A percentile compares a stretch with the other conserved stretches of the same genome.
Conservation (phyloP, 2,797 vertebrate species). For the Leucoraja ocellata region DNA sequence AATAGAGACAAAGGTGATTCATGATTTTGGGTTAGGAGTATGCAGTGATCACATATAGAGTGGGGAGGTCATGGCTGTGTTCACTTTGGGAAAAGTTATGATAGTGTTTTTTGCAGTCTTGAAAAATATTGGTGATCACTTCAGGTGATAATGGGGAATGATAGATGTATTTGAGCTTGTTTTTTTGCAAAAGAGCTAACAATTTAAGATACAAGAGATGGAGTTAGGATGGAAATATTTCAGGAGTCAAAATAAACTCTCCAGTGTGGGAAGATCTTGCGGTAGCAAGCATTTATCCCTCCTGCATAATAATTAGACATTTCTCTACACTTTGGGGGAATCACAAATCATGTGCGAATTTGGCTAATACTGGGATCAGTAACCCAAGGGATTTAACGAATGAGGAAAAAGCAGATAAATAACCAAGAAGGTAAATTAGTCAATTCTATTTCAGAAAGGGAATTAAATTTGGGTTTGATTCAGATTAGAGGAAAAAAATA, state of each 20-base stretch:
- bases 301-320: not conserved
- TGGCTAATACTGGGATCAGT: not conserved
- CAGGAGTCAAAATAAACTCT: not conserved
- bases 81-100: constrained; percentile 4
- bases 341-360: not conserved
- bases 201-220: not conserved
- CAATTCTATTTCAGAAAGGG: not conserved
- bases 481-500: no score
- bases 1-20: not conserved
- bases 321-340: not conserved
- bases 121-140: not conserved
- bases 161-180: not conserved
- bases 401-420: not conserved
- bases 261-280: not conserved
- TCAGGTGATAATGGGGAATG: not conserved
- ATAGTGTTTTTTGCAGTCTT: not conserved
- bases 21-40: not conserved
- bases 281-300: not conserved
- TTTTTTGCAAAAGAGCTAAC: not conserved
- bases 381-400: not conserved
- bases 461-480: no score
- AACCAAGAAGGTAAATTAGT: not conserved
- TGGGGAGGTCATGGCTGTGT: not conserved
- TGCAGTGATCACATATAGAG: not conserved
- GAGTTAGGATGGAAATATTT: not conserved